A percentile compares a stretch with the other conserved stretches of the same genome.
These are phyloP conservation scores for Tachystola acroxantha DNA, from an alignment of 2,888 invertebrate genomes.

Conservation along the genomic window DNA sequence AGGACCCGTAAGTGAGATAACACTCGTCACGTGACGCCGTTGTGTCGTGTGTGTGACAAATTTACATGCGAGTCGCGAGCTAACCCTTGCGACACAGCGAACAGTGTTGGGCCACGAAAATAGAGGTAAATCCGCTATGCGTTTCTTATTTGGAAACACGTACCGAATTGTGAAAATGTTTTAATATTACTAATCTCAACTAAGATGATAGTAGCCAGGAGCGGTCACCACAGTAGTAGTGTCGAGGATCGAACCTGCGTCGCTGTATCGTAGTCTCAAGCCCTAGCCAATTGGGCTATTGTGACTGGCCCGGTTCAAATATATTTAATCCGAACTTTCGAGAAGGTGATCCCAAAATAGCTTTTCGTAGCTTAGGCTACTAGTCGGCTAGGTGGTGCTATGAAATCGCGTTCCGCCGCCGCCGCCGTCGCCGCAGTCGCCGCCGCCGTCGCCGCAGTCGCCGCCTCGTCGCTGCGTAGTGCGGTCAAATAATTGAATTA, in stretches of 20 bases:
- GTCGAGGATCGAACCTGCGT: too few relatives aligned
- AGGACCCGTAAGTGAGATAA: slow-evolving; percentile 38
- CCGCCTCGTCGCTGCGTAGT: too few relatives aligned
- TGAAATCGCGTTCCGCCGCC: background rate
- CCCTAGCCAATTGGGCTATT: too few relatives aligned
- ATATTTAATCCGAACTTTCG: too few relatives aligned
- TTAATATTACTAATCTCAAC: too few relatives aligned
- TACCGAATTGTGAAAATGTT: too few relatives aligned
- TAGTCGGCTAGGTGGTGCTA: slow-evolving; percentile 6
- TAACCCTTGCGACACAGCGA: slow-evolving; percentile 21
- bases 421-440: slow-evolving; percentile 3
- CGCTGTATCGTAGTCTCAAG: too few relatives aligned
- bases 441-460: background rate
- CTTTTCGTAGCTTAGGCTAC: slow-evolving; percentile 11
- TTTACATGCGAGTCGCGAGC: slow-evolving; percentile 49
- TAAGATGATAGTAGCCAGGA: too few relatives aligned
- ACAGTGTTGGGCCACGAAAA: background rate
- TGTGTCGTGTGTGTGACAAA: slow-evolving; percentile 47
- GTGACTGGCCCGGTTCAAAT: too few relatives aligned
- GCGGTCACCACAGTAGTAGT: too few relatives aligned
- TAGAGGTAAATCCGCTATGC: background rate
- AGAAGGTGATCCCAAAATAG: too few relatives aligned
- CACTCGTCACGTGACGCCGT: slow-evolving; percentile 43
- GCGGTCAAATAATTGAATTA: too few relatives aligned
- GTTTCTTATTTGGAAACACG: background rate